Percentiles rank a stretch among this genome's conserved stretches.
phyloP scores from a whole-genome alignment of 2,888 invertebrate genomes.

The Reticulitermes lucifugus region DNA sequence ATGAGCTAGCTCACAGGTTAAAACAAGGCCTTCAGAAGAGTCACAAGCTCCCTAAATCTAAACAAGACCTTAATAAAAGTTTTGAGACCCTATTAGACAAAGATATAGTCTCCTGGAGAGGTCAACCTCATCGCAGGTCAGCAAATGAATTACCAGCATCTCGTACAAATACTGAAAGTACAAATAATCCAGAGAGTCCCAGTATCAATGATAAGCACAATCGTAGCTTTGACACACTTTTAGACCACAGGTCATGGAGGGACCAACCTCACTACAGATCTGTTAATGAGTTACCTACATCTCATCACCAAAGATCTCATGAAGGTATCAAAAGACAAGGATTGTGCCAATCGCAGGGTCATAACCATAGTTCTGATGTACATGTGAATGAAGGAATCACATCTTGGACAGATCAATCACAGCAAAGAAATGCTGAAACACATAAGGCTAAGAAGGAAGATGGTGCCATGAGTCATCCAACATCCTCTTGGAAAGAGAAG shows the following conservation, averaged over 20 bases:
- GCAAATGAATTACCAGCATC: slow-evolving; percentile 47
- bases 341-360: neutral
- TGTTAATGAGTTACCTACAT: slow-evolving; percentile 46
- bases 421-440: neutral
- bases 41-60: neutral
- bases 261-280: slow-evolving; percentile 49
- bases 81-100: slow-evolving; percentile 50
- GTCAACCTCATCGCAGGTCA: slow-evolving; percentile 50
- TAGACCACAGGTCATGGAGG: slow-evolving; percentile 32
- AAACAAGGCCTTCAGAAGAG: slow-evolving; percentile 27
- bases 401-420: neutral
- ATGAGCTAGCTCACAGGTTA: slow-evolving; percentile 38
- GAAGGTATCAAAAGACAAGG: neutral
- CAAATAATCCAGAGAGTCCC: slow-evolving; percentile 1
- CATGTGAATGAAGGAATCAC: slow-evolving; percentile 31
- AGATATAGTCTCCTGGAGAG: slow-evolving; percentile 39
- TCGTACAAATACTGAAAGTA: slow-evolving; percentile 36
- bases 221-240: slow-evolving; percentile 48
- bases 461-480: neutral
- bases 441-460: slow-evolving; percentile 6
- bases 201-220: slow-evolving; percentile 42
- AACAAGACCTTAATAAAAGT: slow-evolving; percentile 46
- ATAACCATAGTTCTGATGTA: slow-evolving; percentile 44
- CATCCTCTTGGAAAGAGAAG: slow-evolving; percentile 7
- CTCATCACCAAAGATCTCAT: slow-evolving; percentile 38